phyloP scores from a whole-genome alignment of 2,888 invertebrate species.

The Endomychus coccineus region DNA sequence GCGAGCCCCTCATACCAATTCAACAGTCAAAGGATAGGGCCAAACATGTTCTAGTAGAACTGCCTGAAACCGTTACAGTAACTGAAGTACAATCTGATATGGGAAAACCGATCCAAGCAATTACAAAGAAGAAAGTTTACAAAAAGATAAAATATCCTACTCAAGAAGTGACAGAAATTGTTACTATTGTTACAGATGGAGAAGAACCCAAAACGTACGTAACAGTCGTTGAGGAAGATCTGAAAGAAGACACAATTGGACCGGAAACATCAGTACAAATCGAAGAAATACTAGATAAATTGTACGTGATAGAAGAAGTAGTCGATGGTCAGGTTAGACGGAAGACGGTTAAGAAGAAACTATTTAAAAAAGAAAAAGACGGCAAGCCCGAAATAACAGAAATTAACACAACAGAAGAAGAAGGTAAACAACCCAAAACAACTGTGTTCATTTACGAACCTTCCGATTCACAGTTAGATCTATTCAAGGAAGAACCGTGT shows the following conservation, averaged over 20 bases:
- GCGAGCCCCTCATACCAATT: slow-evolving; percentile 29
- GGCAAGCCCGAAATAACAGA: slow-evolving; percentile 43
- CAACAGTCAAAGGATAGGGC: too few relatives aligned
- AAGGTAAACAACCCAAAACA: neutral
- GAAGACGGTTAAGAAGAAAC: slow-evolving; percentile 33
- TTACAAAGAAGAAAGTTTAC: slow-evolving; percentile 36
- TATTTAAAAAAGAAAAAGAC: slow-evolving; percentile 37
- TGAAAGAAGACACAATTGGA: neutral
- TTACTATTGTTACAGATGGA: slow-evolving; percentile 41
- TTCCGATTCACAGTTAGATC: slow-evolving; percentile 11
- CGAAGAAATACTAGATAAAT: neutral
- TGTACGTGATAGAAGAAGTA: neutral
- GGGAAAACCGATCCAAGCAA: slow-evolving; percentile 28
- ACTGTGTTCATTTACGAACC: neutral
- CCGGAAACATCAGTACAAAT: too few relatives aligned
- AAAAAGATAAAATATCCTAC: slow-evolving; percentile 40
- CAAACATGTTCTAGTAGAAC: slow-evolving; percentile 26
- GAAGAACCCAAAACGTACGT: slow-evolving; percentile 40
- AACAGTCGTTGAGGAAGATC: slow-evolving; percentile 26
- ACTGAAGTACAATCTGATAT: slow-evolving; percentile 23
- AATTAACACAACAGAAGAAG: slow-evolving; percentile 33
- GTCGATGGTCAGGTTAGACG: slow-evolving; percentile 32
- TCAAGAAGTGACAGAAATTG: slow-evolving; percentile 44
- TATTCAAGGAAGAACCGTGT: slow-evolving; percentile 6
- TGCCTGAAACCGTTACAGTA: slow-evolving; percentile 30